These are phyloP conservation scores for Cremastinae sp. DNA, from an alignment of 2,888 invertebrate genomes.

Conservation along the genomic window DNA sequence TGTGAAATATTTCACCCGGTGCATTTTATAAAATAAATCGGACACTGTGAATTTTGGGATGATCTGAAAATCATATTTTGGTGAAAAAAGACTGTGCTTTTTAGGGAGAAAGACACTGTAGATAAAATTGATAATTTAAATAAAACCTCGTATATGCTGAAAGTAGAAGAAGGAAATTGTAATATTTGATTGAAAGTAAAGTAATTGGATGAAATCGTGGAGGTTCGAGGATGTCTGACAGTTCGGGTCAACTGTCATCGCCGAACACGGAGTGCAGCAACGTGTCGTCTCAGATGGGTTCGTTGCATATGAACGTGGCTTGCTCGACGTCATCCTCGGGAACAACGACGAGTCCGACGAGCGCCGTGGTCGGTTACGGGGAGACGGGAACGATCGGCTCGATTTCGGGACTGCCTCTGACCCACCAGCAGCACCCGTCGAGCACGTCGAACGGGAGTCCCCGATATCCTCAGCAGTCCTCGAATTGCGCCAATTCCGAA, in stretches of 20 bases:
- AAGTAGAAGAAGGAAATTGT: no score
- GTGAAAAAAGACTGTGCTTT: no score
- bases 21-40: no score
- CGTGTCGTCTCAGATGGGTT: slow-evolving; percentile 71
- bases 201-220: slow-evolving; percentile 46
- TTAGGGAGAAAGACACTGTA: no score
- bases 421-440: slow-evolving; percentile 64
- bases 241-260: slow-evolving; percentile 77
- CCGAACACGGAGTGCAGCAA: slow-evolving; percentile 77
- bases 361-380: slow-evolving; percentile 44
- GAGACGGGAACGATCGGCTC: slow-evolving; percentile 47
- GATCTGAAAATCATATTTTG: no score
- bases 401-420: slow-evolving; percentile 61
- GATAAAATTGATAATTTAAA: no score
- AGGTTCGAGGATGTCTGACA: slow-evolving; percentile 73
- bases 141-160: no score
- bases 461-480: slow-evolving; percentile 68
- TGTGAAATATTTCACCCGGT: no score
- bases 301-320: slow-evolving; percentile 69
- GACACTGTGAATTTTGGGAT: no score
- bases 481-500: slow-evolving; percentile 63
- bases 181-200: slow-evolving; percentile 7
- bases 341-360: slow-evolving; percentile 48
- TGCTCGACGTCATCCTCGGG: slow-evolving; percentile 62
- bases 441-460: slow-evolving; percentile 69